Evolutionary conservation across 2,797 vertebrate species (phyloP).

Genomic region (Cynodonichthys magdalenae): DNA sequence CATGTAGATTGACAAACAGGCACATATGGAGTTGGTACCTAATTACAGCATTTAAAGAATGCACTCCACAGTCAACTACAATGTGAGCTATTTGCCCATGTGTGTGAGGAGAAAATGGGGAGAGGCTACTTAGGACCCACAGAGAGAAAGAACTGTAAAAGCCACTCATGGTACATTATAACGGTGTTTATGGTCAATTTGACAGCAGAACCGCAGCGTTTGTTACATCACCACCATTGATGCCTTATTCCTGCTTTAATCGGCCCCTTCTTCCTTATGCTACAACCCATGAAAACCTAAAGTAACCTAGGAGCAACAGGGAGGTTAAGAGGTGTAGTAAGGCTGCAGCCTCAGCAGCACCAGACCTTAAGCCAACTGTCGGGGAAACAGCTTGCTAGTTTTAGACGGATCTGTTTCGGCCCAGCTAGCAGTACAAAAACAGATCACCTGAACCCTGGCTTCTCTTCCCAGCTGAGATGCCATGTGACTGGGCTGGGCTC

Average conservation of each 20-base stretch:
- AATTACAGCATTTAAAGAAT: slow-evolving; percentile 56
- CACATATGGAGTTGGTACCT: slow-evolving; percentile 46
- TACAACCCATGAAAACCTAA: slow-evolving; percentile 11
- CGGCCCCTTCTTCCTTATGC: slow-evolving; percentile 16
- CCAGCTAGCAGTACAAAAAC: slow-evolving; percentile 73
- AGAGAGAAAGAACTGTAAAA: slow-evolving; percentile 44
- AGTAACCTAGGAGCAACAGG: slow-evolving; percentile 42
- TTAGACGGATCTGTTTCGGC: slow-evolving; percentile 71
- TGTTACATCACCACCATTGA: slow-evolving; percentile 64
- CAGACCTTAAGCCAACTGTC: slow-evolving; percentile 65
- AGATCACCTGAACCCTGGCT: slow-evolving; percentile 77
- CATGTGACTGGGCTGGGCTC: slow-evolving; percentile 63
- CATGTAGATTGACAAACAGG: slow-evolving; percentile 35
- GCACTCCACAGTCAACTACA: slow-evolving; percentile 30
- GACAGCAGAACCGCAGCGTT: slow-evolving; percentile 47
- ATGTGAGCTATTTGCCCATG: slow-evolving; percentile 29
- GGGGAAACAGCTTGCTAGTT: slow-evolving; percentile 57
- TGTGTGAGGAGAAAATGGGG: slow-evolving; percentile 2
- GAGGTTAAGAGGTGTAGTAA: slow-evolving; percentile 24
- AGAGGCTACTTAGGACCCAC: slow-evolving; percentile 18
- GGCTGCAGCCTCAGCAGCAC: slow-evolving; percentile 44
- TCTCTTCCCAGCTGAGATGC: slow-evolving; percentile 66
- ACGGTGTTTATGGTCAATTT: slow-evolving; percentile 62
- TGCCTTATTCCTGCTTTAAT: slow-evolving; percentile 32
- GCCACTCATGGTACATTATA: slow-evolving; percentile 55